A percentile compares a stretch with the other conserved stretches of the same genome.
Conservation (phyloP, 2,797 vertebrate species). For the Clarias laeviceps region DNA sequence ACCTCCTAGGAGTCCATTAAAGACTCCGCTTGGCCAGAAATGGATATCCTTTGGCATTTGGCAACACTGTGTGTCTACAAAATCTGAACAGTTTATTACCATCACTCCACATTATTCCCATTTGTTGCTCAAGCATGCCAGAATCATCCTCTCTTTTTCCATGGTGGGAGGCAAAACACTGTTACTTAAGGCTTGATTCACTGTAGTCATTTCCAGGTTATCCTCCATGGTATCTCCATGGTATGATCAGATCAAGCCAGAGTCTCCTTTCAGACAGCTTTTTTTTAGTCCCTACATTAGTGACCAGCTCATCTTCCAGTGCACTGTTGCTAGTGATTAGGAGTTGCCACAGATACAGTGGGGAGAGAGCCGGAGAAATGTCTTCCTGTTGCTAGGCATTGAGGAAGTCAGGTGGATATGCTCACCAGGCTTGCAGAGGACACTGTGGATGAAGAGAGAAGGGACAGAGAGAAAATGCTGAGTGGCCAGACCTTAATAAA, state of each 20-base stretch:
- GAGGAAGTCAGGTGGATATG: conserved; percentile 76
- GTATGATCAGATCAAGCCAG: conserved; percentile 23
- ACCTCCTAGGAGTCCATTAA: neutral
- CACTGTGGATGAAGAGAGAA: conserved; percentile 76
- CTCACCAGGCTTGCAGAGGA: conserved; percentile 99
- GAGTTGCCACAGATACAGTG: conserved; percentile 72
- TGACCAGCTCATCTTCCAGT: conserved; percentile 72
- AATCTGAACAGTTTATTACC: neutral
- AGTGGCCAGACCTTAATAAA: conserved; percentile 51
- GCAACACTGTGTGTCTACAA: neutral
- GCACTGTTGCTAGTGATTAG: conserved; percentile 66
- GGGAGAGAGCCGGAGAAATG: conserved; percentile 77
- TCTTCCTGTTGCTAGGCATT: conserved; percentile 79
- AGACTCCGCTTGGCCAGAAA: neutral
- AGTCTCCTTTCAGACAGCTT: conserved; percentile 49
- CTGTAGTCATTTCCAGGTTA: neutral
- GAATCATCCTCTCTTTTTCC: conserved; percentile 15
- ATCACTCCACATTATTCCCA: conserved; percentile 8
- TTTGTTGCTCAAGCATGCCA: conserved; percentile 47
- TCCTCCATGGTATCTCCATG: conserved; percentile 49
- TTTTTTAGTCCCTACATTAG: conserved; percentile 65
- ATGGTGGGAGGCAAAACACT: conserved; percentile 62
- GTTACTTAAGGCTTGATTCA: conserved; percentile 62
- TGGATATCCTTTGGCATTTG: conserved; percentile 10
- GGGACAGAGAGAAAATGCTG: conserved; percentile 42